Evolutionary conservation across 2,888 invertebrate species (phyloP), one percentile per base, ranked within the genome.

Genomic region (Drosophila kanekoi): DNA sequence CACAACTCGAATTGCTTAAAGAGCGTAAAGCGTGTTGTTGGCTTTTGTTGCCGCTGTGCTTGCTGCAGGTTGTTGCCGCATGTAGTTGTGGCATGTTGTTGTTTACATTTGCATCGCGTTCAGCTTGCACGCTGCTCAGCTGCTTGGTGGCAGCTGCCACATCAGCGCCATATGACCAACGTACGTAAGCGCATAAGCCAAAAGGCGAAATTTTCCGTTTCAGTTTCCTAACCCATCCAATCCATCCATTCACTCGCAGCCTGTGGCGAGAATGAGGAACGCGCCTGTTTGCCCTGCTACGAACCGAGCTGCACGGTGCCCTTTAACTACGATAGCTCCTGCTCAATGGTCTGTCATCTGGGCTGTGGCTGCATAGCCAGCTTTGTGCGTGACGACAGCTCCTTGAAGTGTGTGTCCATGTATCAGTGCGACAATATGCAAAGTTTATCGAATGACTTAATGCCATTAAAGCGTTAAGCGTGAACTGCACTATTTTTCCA

Each of bases 351-450:
- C n/a, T 85, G 80, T 37, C 14, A 33, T 0, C 48, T 87, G 47
- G 80, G 72, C 28, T 84, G 80, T 37, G 56, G 52, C 43, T 81
- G 87, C 59, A 66, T 58, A 16, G 64, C 23, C 8, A 81, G 72
- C 16, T 70, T 60, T 45, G 23, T 75, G 16, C 78, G 79, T 3
- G 5, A 63, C 11, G 86, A 76, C 59, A 0, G 6, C 3, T 54
- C 51, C n/a, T 33, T 41, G 0, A 38, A 23, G 5, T 84, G 79
- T 64, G 51, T 79, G 18, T n/a, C 0, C 10, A 56, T 53, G 0
- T 81, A 63, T 8, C 28, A 72, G 3, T 77, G 67, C 8, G 5
- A 54, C 10, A n/a, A 10, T 18, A 11, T 5, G 4, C 1, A 20
- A n/a, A 37, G 8, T 9, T 38, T 10, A n/a, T 9, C 40, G 20